Conservation (phyloP, 2,113 vertebrate species). For the Pituophis catenifer region DNA sequence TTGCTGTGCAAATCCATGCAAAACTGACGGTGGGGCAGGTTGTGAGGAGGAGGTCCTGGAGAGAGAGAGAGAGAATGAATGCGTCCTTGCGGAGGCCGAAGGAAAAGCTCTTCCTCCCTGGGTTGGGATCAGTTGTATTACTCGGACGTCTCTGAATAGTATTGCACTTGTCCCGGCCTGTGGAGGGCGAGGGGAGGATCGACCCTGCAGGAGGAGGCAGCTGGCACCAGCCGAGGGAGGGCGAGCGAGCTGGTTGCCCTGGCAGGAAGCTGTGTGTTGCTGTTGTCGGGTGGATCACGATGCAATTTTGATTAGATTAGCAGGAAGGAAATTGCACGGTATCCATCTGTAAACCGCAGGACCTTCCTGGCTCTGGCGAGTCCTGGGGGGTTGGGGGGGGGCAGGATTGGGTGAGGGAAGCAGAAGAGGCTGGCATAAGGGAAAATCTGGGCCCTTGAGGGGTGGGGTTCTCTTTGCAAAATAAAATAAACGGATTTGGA, state of each 20-base stretch:
- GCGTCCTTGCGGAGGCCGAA: background rate
- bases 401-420: background rate
- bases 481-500: background rate
- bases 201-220: slow-evolving; percentile 26
- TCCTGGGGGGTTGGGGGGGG: too few relatives aligned
- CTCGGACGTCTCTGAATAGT: slow-evolving; percentile 74
- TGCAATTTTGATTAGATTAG: slow-evolving; percentile 86
- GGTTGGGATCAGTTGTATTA: slow-evolving; percentile 84
- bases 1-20: slow-evolving; percentile 98
- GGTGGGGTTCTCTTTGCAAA: background rate
- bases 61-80: rapidly evolving
- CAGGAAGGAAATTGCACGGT: slow-evolving; percentile 93
- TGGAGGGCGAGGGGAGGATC: slow-evolving; percentile 74
- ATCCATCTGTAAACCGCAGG: slow-evolving; percentile 96
- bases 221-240: background rate
- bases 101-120: slow-evolving; percentile 63
- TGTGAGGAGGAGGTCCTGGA: background rate
- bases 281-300: slow-evolving; percentile 95
- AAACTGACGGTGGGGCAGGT: slow-evolving; percentile 81
- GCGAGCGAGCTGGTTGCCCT: background rate
- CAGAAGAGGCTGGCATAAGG: rapidly evolving
- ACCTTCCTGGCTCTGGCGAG: slow-evolving; percentile 63
- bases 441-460: background rate
- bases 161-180: slow-evolving; percentile 89
- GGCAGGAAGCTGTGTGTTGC: slow-evolving; percentile 73